Evolutionary conservation across 2,888 invertebrate genomes (phyloP).

Genomic region (Dione juno): DNA sequence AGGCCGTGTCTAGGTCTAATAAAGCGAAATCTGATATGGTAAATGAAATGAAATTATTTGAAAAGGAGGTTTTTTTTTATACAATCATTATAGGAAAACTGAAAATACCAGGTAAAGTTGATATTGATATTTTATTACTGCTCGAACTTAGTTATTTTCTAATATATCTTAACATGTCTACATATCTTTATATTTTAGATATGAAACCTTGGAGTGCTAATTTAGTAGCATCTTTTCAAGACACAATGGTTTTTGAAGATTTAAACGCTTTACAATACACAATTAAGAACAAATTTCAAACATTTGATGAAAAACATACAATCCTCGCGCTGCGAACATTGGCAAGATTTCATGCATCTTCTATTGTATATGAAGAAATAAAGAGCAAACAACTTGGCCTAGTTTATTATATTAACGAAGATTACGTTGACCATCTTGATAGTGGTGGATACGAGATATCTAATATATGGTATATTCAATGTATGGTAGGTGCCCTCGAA

Average conservation of each 20-base stretch:
- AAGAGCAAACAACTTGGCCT: slow-evolving; percentile 58
- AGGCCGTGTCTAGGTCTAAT: slow-evolving; percentile 66
- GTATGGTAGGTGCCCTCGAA: slow-evolving; percentile 66
- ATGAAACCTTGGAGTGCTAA: slow-evolving; percentile 67
- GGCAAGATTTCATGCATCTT: slow-evolving; percentile 79
- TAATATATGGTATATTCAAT: slow-evolving; percentile 67
- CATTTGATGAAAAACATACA: slow-evolving; percentile 76
- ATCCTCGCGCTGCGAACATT: slow-evolving; percentile 72
- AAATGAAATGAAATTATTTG: slow-evolving; percentile 63
- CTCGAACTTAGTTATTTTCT: neutral
- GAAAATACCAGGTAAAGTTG: slow-evolving; percentile 59
- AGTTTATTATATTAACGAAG: slow-evolving; percentile 60
- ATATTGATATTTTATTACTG: slow-evolving; percentile 11
- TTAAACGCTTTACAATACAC: slow-evolving; percentile 63
- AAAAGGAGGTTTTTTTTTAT: slow-evolving; percentile 69
- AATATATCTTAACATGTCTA: neutral
- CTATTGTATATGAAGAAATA: slow-evolving; percentile 78
- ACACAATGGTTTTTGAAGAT: slow-evolving; percentile 74
- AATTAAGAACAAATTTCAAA: slow-evolving; percentile 62
- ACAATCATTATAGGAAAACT: slow-evolving; percentile 60
- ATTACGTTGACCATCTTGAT: slow-evolving; percentile 56
- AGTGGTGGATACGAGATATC: slow-evolving; percentile 60
- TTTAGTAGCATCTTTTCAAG: slow-evolving; percentile 58
- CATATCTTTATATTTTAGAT: slow-evolving; percentile 53
- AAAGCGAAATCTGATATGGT: slow-evolving; percentile 71